These are phyloP conservation scores for Flexamia atlantica DNA, from an alignment of 2,888 invertebrate genomes.

Conservation along the genomic window DNA sequence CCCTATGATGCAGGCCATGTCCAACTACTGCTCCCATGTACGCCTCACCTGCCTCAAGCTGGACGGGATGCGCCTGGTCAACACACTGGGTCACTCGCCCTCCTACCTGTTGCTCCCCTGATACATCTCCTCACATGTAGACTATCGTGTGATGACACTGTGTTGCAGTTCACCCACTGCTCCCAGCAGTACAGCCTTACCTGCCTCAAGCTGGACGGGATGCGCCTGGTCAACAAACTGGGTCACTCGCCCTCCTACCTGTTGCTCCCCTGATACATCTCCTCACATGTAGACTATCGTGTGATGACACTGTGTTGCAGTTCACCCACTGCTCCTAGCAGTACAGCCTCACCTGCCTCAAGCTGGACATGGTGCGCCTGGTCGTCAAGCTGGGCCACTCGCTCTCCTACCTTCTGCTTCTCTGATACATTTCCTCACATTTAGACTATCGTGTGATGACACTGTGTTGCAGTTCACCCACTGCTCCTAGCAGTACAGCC, in stretches of 20 bases:
- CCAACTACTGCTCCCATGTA: conserved; percentile 75
- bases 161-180: conserved; percentile 51
- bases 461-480: conserved; percentile 40
- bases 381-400: conserved; percentile 86
- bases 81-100: conserved; percentile 84
- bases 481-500: conserved; percentile 79
- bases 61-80: conserved; percentile 86
- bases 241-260: conserved; percentile 84
- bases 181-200: conserved; percentile 81
- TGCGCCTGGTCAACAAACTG: conserved; percentile 86
- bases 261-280: conserved; percentile 83
- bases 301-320: conserved; percentile 47
- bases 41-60: conserved; percentile 87
- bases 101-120: conserved; percentile 84
- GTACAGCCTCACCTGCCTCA: conserved; percentile 86
- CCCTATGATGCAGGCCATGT: conserved; percentile 61
- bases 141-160: no score
- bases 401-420: no score
- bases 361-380: conserved; percentile 86
- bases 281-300: no score
- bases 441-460: no score
- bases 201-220: conserved; percentile 87
- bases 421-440: no score
- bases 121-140: no score
- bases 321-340: conserved; percentile 75